phyloP scores from a whole-genome alignment of 2,113 vertebrate genomes.

The rabbit (Oryctolagus cuniculus) region DNA sequence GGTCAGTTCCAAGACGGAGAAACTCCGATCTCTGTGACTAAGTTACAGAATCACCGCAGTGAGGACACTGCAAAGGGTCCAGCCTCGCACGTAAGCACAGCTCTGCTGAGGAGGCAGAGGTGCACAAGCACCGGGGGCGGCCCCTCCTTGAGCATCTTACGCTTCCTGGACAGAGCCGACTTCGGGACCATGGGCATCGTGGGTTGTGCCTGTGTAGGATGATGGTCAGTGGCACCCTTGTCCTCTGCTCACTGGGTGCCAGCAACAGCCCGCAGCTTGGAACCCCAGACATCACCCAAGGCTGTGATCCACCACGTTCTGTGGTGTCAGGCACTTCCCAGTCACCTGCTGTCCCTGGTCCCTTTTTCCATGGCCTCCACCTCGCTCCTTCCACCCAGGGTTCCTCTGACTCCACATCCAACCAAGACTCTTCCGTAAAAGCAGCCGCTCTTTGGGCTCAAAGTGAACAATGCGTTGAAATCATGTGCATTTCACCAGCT shows the following conservation, averaged over 20 bases:
- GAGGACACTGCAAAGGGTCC: slow-evolving; percentile 16
- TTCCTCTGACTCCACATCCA: not conserved
- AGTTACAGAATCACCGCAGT: slow-evolving; percentile 22
- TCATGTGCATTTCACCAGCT: not conserved
- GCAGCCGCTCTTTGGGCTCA: not conserved
- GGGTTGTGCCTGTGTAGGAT: no score
- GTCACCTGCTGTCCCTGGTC: not conserved
- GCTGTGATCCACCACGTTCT: not conserved
- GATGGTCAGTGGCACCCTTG: not conserved
- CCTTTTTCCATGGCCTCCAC: not conserved
- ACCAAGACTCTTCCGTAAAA: not conserved
- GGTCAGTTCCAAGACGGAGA: slow-evolving; percentile 9
- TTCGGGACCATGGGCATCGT: not conserved
- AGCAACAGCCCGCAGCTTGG: not conserved
- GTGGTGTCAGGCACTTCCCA: not conserved
- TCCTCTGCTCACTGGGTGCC: not conserved
- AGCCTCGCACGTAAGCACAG: not conserved
- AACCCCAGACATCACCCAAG: not conserved
- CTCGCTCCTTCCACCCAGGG: not conserved
- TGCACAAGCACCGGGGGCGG: no score
- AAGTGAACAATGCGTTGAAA: not conserved
- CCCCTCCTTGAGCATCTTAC: not conserved
- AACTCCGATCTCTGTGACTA: slow-evolving; percentile 16
- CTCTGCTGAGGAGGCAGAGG: not conserved
- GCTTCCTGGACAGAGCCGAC: not conserved